Evolutionary conservation across 30 jellyfish, hydroid and myxozoan species (phyloP), one percentile per base, ranked within the genome.

Genomic region (Chrysaora quinquecirrha): DNA sequence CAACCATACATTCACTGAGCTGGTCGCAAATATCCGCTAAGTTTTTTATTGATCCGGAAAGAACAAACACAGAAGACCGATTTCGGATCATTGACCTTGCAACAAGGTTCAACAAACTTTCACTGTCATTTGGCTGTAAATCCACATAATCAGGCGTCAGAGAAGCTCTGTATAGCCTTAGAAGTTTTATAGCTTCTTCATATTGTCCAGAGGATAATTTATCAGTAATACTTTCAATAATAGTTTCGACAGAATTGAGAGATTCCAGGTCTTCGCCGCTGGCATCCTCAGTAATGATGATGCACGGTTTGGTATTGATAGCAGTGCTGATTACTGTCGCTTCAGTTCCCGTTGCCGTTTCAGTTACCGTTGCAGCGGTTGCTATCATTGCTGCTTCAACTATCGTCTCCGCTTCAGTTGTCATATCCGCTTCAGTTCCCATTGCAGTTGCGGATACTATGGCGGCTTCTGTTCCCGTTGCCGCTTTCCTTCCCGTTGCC

Each of bases 1-100:
- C 98, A 1, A 96, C 97, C 93, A 93, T 74, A 63, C 77, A 90
- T 78, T 93, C 98, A 30, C 91, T 84, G 54, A 93, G 73, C 61
- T 93, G 85, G 84, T 93, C 98, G 58, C 98, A 93, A 18, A 83
- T 61, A 1, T 75, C 87, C 18, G 80, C 80, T 48, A 86, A 49
- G 16, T 73, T 70, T 29, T 93, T 97, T 16, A 80, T 58, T 1
- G 97, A 75, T 49, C 94, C 96, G 49, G 89, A 78, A 22, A 93
- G 34, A 34, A 96, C 97, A 34, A 79, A 80, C 11, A 80, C 96
- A 9, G 93, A 81, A 52, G 98, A 24, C 27, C 87, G 88, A 54
- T 74, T 60, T 50, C 69, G 73, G 73, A 93, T 24, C 48, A 86
- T 54, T 52, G 61, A 48, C 25, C 89, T 58, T 4, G 98, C 97